Percentiles rank a stretch among this genome's conserved stretches.
Evolutionary conservation across 1,140 invertebrate species (phyloP).

Genomic region (Planococcus citri): DNA sequence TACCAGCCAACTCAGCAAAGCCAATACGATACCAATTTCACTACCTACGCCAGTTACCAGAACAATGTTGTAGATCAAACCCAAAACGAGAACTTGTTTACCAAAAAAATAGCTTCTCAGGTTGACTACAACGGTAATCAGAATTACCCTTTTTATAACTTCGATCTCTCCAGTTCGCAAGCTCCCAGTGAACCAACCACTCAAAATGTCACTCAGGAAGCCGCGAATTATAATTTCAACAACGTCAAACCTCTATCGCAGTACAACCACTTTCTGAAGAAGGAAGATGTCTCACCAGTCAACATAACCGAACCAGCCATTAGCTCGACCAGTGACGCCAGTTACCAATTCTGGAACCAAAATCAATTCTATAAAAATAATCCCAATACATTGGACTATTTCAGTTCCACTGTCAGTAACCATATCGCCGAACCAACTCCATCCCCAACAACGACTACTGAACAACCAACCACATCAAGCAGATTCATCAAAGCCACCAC

Average conservation of each 20-base stretch:
- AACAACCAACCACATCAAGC: neutral
- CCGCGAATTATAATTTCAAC: conserved; percentile 13
- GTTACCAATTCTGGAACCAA: conserved; percentile 9
- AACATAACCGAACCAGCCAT: neutral
- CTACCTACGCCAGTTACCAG: neutral
- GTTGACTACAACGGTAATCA: neutral
- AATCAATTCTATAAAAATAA: conserved; percentile 8
- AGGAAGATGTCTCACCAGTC: neutral
- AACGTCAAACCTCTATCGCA: conserved; percentile 23
- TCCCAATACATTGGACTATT: neutral
- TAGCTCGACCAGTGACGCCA: neutral
- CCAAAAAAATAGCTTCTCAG: neutral
- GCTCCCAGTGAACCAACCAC: neutral
- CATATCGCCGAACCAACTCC: conserved; percentile 13
- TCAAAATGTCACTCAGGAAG: neutral
- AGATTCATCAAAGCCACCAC: conserved; percentile 13
- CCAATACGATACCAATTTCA: conserved; percentile 4
- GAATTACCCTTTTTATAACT: conserved; percentile 12
- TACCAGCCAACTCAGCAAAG: conserved; percentile 12
- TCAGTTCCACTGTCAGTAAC: neutral
- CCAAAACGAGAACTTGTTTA: conserved; percentile 5
- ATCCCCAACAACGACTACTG: neutral
- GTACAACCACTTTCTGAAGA: conserved; percentile 12
- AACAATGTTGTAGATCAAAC: conserved; percentile 15
- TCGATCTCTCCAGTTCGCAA: neutral